Percentiles rank a stretch among this genome's conserved stretches.
Evolutionary conservation across 2,797 vertebrate species (phyloP).

Genomic region (Gymnopithys bicolor): DNA sequence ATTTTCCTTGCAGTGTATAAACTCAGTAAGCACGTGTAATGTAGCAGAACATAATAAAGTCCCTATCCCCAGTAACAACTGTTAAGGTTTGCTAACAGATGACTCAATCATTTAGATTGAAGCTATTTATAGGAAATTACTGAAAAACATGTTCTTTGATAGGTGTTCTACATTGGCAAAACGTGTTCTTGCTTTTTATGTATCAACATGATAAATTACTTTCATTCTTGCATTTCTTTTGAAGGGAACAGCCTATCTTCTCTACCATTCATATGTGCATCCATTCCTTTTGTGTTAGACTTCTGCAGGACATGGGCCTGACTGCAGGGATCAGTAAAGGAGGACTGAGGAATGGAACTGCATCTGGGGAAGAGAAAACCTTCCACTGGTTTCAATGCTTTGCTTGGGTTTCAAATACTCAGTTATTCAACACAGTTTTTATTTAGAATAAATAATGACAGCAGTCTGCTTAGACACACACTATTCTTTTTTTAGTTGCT

Average conservation of each 20-base stretch:
- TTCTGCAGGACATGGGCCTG: not conserved
- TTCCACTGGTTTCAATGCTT: not conserved
- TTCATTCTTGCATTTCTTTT: not conserved
- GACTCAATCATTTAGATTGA: not conserved
- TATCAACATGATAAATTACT: not conserved
- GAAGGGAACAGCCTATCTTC: not conserved
- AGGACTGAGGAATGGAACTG: not conserved
- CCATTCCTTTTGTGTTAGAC: not conserved
- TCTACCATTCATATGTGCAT: accelerated
- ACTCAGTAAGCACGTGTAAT: not conserved
- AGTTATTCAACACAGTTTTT: not conserved
- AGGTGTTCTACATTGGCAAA: not conserved
- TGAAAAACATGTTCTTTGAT: not conserved
- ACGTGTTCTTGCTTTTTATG: not conserved
- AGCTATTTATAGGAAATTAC: not conserved
- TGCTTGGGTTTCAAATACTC: not conserved
- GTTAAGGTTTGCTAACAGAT: not conserved
- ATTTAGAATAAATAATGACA: not conserved
- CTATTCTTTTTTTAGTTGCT: not conserved
- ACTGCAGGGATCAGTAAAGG: not conserved
- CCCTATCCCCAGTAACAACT: not conserved
- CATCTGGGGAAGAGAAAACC: not conserved
- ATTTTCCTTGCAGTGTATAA: not conserved
- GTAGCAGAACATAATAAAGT: not conserved
- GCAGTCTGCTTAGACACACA: not conserved